These are phyloP conservation scores for Prosopocoilus inquinatus DNA, from an alignment of 2,888 invertebrate genomes.

Conservation along the genomic window DNA sequence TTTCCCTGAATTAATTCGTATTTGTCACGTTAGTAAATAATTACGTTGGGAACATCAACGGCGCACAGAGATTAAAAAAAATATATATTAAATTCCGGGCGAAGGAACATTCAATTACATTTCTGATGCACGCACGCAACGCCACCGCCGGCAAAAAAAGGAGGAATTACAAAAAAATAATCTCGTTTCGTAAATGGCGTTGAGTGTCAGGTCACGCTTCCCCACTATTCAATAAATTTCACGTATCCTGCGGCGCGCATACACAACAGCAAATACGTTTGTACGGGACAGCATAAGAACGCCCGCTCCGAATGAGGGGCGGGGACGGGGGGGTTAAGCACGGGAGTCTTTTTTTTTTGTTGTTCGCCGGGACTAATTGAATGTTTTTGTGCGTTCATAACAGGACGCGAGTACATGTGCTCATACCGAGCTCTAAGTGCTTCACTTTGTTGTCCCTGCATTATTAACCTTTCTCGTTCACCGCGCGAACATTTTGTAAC, in stretches of 20 bases:
- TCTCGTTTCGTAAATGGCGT: not conserved
- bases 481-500: not conserved
- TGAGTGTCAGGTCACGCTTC: conserved; percentile 1
- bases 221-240: conserved; percentile 1
- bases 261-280: not conserved
- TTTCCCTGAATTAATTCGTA: no score
- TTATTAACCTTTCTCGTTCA: not conserved
- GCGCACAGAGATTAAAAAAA: no score
- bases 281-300: no score
- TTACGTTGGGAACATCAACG: no score
- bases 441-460: conserved; percentile 1
- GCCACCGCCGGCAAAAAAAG: not conserved
- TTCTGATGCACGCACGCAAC: not conserved
- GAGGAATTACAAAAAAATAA: not conserved
- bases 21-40: no score
- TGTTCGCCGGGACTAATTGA: not conserved
- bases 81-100: not conserved
- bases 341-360: not conserved
- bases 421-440: not conserved
- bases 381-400: conserved; percentile 4
- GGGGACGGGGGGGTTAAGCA: no score
- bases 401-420: conserved; percentile 1
- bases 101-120: not conserved
- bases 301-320: not conserved
- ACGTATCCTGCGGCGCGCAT: not conserved